These are phyloP conservation scores for Microchirus variegatus DNA, from an alignment of 2,797 vertebrate genomes.

Conservation along the genomic window DNA sequence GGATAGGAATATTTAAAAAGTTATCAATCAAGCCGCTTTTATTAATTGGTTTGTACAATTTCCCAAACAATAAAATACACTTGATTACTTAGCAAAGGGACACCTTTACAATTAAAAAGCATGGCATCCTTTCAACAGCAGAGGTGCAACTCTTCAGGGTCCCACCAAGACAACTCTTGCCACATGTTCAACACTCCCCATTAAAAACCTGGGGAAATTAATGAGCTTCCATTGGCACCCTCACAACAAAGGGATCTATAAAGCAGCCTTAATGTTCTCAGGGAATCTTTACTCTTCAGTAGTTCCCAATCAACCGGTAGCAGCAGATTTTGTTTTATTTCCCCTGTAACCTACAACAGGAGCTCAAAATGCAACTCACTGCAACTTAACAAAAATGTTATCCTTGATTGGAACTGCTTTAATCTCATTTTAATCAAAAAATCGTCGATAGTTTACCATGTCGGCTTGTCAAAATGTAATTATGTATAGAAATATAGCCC, in stretches of 20 bases:
- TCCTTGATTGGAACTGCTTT: slow-evolving; percentile 64
- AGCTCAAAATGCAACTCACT: slow-evolving; percentile 66
- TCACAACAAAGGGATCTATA: slow-evolving; percentile 84
- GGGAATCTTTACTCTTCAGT: slow-evolving; percentile 81
- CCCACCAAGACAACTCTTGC: slow-evolving; percentile 78
- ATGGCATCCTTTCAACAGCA: slow-evolving; percentile 73
- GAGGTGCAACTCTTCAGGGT: slow-evolving; percentile 78
- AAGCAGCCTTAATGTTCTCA: slow-evolving; percentile 79
- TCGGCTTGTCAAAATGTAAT: slow-evolving; percentile 56
- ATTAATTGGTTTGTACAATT: slow-evolving; percentile 28
- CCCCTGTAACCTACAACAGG: slow-evolving; percentile 74
- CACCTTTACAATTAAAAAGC: slow-evolving; percentile 80
- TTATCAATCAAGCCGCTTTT: slow-evolving; percentile 14
- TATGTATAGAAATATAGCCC: slow-evolving; percentile 29
- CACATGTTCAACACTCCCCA: slow-evolving; percentile 82
- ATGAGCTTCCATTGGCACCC: slow-evolving; percentile 82
- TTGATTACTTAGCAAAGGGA: slow-evolving; percentile 65
- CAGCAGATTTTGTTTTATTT: slow-evolving; percentile 80
- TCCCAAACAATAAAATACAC: slow-evolving; percentile 49
- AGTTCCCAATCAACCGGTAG: slow-evolving; percentile 82
- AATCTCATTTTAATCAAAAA: slow-evolving; percentile 57
- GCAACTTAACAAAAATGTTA: slow-evolving; percentile 73
- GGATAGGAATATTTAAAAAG: slow-evolving; percentile 7
- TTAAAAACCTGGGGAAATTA: slow-evolving; percentile 82
- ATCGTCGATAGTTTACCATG: slow-evolving; percentile 67